These are phyloP conservation scores for Anthopleura sola DNA, from an alignment of 64 coral and sea anemone genomes.

Conservation along the genomic window DNA sequence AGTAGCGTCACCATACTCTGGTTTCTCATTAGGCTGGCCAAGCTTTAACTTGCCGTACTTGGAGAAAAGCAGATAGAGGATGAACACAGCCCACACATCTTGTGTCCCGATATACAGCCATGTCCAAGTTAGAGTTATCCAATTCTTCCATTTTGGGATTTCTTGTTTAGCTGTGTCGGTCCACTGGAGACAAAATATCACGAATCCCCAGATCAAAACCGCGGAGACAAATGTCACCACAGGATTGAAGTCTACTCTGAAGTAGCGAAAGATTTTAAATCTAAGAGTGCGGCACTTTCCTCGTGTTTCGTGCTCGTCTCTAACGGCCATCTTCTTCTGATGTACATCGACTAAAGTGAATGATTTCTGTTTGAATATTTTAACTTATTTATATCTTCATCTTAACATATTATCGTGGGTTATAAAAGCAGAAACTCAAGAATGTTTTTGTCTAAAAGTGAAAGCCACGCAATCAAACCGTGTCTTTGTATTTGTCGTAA, in stretches of 20 bases:
- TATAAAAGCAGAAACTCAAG: neutral
- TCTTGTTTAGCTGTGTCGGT: conserved; percentile 17
- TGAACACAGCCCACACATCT: conserved; percentile 20
- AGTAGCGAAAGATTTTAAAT: conserved; percentile 2
- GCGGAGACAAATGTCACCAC: conserved; percentile 41
- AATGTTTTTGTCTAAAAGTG: neutral
- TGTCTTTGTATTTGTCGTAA: neutral
- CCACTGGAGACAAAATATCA: conserved; percentile 28
- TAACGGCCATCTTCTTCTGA: neutral
- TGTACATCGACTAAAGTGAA: neutral
- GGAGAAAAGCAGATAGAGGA: conserved; percentile 23
- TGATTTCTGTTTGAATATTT: neutral
- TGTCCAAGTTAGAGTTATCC: conserved; percentile 33
- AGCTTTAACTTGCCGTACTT: conserved; percentile 45
- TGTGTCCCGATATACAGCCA: conserved; percentile 41
- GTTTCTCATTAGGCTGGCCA: conserved; percentile 43
- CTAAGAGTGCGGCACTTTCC: conserved; percentile 2
- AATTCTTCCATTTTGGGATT: conserved; percentile 28
- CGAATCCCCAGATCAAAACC: conserved; percentile 43
- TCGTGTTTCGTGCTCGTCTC: neutral
- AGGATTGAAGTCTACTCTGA: conserved; percentile 29
- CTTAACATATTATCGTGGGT: neutral
- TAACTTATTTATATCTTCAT: neutral
- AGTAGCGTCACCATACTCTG: conserved; percentile 25
- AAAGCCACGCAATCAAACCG: neutral